Base-by-base conservation (phyloP, 1,140 invertebrate genomes). In the Sycophila sp. region DNA sequence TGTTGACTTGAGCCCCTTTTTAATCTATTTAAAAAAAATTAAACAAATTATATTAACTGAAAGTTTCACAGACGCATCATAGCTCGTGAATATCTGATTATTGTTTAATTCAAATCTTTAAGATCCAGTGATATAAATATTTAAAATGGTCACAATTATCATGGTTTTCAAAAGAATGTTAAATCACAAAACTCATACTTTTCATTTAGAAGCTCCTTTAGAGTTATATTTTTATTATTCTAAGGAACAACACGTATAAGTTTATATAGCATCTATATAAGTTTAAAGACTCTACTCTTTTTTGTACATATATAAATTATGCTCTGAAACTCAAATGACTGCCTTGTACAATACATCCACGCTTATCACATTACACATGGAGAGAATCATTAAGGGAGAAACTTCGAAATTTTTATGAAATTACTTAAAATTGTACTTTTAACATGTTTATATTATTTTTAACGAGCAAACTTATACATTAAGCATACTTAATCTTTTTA, bases 281-380 rank as follows among this genome's bases (percentile, higher is more conserved):
- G 32, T 24, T 32, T 58, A n/a, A 53, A 63, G 4, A 62, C 24
- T n/a, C n/a, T 62, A 63, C 28, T 51, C 4, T 42, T 42, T 26
- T 24, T 51, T 69, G 58, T 69, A 62, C 28, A 69, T 62, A 63
- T 28, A 62, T 26, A 24, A 47, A 62, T 45, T 34, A 55, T 62
- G 67, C 67, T 69, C 67, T 69, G 67, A 69, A 69, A 69, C 8
- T 69, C 58, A 63, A 69, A 69, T 24, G 28, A 34, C n/a, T 68
- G 15, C 26, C 42, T 69, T 69, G 66, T 69, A 69, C 45, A 69
- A 60, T 69, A 60, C 17, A 60, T 51, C 13, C 42, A 40, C 17
- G 17, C 24, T 38, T 38, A 60, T 59, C 47, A 15, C 66, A 68
- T 15, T 4, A 66, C 55, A 32, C 7, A 56, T 36, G 3, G 26